Evolutionary conservation across 2,113 vertebrate species (phyloP), one percentile per base, ranked within the genome.

Genomic region (Oreochromis aureus): DNA sequence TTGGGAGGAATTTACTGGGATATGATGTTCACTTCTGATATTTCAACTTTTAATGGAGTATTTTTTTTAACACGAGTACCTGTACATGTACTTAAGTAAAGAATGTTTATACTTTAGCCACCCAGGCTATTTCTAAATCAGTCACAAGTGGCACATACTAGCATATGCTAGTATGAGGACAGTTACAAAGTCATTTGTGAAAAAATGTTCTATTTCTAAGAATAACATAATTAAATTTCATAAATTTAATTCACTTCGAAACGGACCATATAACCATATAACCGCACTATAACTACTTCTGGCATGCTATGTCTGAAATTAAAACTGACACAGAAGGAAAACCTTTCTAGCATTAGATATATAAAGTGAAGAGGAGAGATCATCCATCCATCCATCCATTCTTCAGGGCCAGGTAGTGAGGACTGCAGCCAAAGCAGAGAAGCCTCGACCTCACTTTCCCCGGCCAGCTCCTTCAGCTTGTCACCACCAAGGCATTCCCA

Each of bases 291-390:
- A 86, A 79, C 61, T 81, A n/a, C 19, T 18, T 80, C 9, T 39
- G 22, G 24, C 66, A 69, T 66, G 6, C 48, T 46, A 6, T 79
- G 63, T 55, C 73, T n/a, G 51, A 84, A 91, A 87, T 92, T 86
- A 86, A 85, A 90, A 61, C 4, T 59, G 76, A 85, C 81, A 91
- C 34, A 22, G 69, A 88, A 34, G 48, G 39, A 76, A 39, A 44
- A 54, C 39, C 82, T 85, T 66, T 27, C 41, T 44, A 80, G 48
- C 59, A 81, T 55, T 61, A 4, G 58, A 81, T 48, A 84, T 59
- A 73, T 84, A 88, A 18, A 24, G 61, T 53, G 66, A 46, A 34
- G 85, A 83, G 87, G 89, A 91, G 85, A 91, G 56, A 91, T 92
- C 88, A 19, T 34, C 2, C 8, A 41, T 41, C 39, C 36, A 39